phyloP scores from a whole-genome alignment of 1,140 invertebrate genomes.

The Armadillidium nasatum region DNA sequence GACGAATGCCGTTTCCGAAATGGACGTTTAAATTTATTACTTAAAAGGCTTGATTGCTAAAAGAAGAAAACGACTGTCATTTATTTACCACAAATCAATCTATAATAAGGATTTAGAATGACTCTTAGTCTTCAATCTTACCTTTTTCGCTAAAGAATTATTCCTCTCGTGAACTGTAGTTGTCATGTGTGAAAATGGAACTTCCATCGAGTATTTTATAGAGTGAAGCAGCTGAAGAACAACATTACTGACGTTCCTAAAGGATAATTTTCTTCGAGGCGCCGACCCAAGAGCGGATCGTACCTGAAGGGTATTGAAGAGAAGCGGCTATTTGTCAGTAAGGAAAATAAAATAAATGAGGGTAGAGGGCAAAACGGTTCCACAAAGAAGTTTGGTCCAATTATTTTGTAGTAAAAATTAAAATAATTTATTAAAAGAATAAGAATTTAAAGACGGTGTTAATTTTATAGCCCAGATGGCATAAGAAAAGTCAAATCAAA shows the following conservation, averaged over 20 bases:
- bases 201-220: slow-evolving; percentile 86
- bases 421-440: neutral
- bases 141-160: slow-evolving; percentile 48
- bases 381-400: too few relatives aligned
- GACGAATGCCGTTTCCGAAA: slow-evolving; percentile 81
- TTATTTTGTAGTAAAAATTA: neutral
- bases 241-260: slow-evolving; percentile 86
- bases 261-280: slow-evolving; percentile 70
- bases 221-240: slow-evolving; percentile 83
- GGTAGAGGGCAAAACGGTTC: neutral
- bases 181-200: slow-evolving; percentile 85
- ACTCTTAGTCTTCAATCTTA: slow-evolving; percentile 28
- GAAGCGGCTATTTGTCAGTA: slow-evolving; percentile 54
- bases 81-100: too few relatives aligned
- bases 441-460: too few relatives aligned
- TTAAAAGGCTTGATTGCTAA: slow-evolving; percentile 50
- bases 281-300: slow-evolving; percentile 61
- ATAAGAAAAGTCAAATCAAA: too few relatives aligned
- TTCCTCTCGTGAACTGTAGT: slow-evolving; percentile 51
- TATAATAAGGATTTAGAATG: too few relatives aligned
- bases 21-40: slow-evolving; percentile 78
- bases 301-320: slow-evolving; percentile 67
- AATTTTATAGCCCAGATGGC: too few relatives aligned
- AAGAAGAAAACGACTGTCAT: neutral
- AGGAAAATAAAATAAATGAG: slow-evolving; percentile 38